phyloP scores from a whole-genome alignment of 2,797 vertebrate species.

The Galago senegalensis region DNA sequence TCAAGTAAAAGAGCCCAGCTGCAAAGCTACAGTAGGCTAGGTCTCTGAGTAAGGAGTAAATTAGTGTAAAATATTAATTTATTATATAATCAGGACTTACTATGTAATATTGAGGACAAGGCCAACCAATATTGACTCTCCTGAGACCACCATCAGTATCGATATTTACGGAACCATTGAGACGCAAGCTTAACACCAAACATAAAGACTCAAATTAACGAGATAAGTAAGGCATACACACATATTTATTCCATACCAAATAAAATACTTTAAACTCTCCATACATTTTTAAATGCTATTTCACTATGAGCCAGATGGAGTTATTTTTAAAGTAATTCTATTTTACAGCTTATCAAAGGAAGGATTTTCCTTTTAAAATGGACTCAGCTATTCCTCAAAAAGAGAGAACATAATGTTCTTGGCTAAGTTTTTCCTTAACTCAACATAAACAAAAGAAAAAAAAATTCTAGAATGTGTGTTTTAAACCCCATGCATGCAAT shows the following conservation, averaged over 20 bases:
- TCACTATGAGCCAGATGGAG: conserved; percentile 4
- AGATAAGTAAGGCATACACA: not conserved
- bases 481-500: not conserved
- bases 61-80: not conserved
- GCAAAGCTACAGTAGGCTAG: not conserved
- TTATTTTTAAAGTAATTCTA: conserved; percentile 68
- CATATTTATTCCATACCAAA: conserved; percentile 50
- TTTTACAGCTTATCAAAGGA: conserved; percentile 58
- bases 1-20: not conserved
- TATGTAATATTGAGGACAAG: not conserved
- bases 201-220: not conserved
- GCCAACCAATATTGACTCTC: not conserved
- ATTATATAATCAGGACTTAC: not conserved
- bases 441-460: conserved; percentile 70
- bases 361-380: conserved; percentile 64
- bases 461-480: conserved; percentile 17
- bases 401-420: conserved; percentile 51
- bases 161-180: not conserved
- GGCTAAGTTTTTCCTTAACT: conserved; percentile 52
- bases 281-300: conserved; percentile 45
- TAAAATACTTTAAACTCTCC: not conserved
- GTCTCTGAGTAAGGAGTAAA: not conserved
- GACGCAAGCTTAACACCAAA: not conserved
- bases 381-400: conserved; percentile 63
- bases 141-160: not conserved